Evolutionary conservation across 1,140 invertebrate genomes (phyloP), one percentile per base, ranked within the genome.

Genomic region (Drosophila grimshawi): DNA sequence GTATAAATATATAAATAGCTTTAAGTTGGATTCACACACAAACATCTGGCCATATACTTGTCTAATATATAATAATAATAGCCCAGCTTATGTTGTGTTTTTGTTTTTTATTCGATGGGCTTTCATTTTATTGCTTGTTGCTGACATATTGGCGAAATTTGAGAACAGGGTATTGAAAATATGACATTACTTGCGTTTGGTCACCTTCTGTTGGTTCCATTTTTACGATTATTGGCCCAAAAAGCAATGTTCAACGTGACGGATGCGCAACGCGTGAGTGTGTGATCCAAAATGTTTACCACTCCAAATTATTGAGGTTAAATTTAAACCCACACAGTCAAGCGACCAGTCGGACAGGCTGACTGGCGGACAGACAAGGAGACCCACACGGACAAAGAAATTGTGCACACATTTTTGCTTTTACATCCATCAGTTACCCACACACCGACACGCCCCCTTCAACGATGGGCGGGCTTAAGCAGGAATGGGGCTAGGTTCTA

Each of bases 281-380:
- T 68, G 59, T 51, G 57, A 43, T 35, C 29, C 5, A 68, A 70
- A 71, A 77, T 72, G 73, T 64, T 88, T 70, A 57, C 52, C 63
- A 67, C 46, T 55, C 77, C 70, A 76, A 81, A 86, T 64, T 72
- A 70, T 61, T 80, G 78, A 89, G 85, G 85, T 88, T 85, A 62
- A 78, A 72, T 69, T 80, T 78, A 69, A 85, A 66, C 46, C 52
- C 63, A 63, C 60, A 71, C 48, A 51, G 11, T 2, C 27, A 8
- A 7, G 32, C 33, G 39, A 7, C n/a, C 52, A 63, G 11, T 30
- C 27, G 10, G 11, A 51, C 53, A 39, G 19, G 19, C 19, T 19
- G 19, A 19, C 19, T 19, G 19, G 19, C 19, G 19, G 19, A 49
- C 59, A 65, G 35, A 55, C 49, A 48, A 27, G 32, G 8, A 5